Evolutionary conservation across 2,888 invertebrate species (phyloP).

Genomic region (Lochmaea capreae): DNA sequence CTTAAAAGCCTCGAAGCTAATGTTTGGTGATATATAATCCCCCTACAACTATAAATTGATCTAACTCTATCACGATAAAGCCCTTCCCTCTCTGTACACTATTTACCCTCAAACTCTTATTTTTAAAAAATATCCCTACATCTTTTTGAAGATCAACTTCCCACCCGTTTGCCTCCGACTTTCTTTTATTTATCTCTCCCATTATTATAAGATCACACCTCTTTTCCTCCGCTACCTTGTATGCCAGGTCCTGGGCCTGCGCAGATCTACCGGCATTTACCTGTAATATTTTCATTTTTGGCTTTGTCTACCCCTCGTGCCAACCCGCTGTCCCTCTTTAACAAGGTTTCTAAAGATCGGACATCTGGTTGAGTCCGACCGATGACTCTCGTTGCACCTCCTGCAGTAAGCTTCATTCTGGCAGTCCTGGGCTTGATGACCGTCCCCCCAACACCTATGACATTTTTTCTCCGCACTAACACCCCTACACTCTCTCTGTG

Average conservation of each 20-base stretch:
- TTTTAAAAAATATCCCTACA: slow-evolving; percentile 4
- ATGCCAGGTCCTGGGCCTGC: too few relatives aligned
- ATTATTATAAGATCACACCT: not conserved
- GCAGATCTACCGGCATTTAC: not conserved
- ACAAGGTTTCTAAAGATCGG: not conserved
- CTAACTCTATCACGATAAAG: not conserved
- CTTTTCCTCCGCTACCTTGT: too few relatives aligned
- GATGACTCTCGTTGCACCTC: not conserved
- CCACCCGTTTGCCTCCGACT: slow-evolving; percentile 1
- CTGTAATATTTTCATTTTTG: not conserved
- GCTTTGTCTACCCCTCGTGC: not conserved
- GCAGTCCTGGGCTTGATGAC: slow-evolving; percentile 7
- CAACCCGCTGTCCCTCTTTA: not conserved
- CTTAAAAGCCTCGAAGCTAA: not conserved
- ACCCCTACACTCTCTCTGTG: not conserved
- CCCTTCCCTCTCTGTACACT: not conserved
- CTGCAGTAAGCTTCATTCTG: not conserved
- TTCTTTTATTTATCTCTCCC: not conserved
- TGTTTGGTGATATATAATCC: too few relatives aligned
- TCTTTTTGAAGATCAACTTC: not conserved
- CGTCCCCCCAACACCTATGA: not conserved
- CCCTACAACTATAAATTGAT: not conserved
- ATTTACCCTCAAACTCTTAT: not conserved
- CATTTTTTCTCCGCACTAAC: not conserved
- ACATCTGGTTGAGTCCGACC: not conserved